Evolutionary conservation across 2,888 invertebrate species (phyloP).

Genomic region (Meganola albula): DNA sequence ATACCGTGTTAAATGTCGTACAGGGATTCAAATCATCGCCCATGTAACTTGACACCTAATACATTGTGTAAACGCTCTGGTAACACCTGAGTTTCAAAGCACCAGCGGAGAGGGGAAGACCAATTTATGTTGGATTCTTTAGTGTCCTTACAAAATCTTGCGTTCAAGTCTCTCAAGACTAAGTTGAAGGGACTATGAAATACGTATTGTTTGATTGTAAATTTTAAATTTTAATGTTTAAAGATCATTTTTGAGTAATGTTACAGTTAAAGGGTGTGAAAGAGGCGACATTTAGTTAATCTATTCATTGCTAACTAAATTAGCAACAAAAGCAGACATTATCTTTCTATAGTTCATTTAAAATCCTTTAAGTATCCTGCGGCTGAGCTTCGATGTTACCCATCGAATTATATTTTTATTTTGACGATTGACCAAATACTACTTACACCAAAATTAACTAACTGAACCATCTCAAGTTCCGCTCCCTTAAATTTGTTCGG

Average conservation of each 20-base stretch:
- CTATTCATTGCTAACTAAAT: too few relatives aligned
- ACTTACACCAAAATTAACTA: constrained; percentile 51
- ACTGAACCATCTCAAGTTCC: constrained; percentile 36
- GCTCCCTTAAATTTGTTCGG: constrained; percentile 43
- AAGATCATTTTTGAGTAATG: constrained; percentile 14
- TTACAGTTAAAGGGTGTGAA: too few relatives aligned
- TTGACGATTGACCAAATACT: constrained; percentile 34
- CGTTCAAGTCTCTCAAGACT: constrained; percentile 36
- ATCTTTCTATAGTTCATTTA: too few relatives aligned
- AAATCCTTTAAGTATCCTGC: too few relatives aligned
- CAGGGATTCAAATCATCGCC: constrained; percentile 63
- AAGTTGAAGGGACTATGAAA: constrained; percentile 28
- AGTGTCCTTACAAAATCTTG: constrained; percentile 40
- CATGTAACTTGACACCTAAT: constrained; percentile 48
- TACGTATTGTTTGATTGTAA: constrained; percentile 15
- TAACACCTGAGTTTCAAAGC: background rate
- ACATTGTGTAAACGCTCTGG: constrained; percentile 23
- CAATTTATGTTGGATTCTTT: constrained; percentile 11
- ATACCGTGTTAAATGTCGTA: constrained; percentile 65
- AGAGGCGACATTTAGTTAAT: too few relatives aligned
- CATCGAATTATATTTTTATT: too few relatives aligned
- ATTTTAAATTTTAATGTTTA: constrained; percentile 10
- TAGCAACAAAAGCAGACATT: too few relatives aligned
- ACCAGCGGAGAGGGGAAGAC: constrained; percentile 7
- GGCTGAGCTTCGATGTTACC: too few relatives aligned